phyloP scores from a whole-genome alignment of 64 coral and sea anemone species.

The Montipora efflorescens region DNA sequence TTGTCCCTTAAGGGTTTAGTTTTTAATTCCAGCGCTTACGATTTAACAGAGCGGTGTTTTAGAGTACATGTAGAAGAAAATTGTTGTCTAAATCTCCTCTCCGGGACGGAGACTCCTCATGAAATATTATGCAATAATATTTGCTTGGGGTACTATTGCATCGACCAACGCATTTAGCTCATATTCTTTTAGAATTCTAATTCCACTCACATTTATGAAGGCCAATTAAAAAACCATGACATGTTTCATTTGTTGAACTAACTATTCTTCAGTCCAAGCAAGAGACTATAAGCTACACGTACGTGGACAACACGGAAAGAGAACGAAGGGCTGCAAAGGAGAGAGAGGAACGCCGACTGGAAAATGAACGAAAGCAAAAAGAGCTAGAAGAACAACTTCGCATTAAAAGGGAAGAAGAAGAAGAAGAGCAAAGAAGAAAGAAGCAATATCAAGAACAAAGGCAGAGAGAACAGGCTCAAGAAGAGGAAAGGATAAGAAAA shows the following conservation, averaged over 20 bases:
- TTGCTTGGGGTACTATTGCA: too few relatives aligned
- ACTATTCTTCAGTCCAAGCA: background rate
- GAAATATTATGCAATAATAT: too few relatives aligned
- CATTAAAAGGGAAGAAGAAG: slow-evolving; percentile 15
- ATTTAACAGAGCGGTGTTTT: too few relatives aligned
- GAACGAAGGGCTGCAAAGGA: background rate
- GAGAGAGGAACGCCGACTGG: background rate
- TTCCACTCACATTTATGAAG: too few relatives aligned
- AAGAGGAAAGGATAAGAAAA: background rate
- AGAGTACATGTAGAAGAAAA: too few relatives aligned
- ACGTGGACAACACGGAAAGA: slow-evolving; percentile 28
- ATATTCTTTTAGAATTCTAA: too few relatives aligned
- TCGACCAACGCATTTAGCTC: too few relatives aligned
- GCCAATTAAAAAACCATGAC: too few relatives aligned
- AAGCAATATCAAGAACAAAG: background rate
- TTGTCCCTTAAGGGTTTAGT: background rate
- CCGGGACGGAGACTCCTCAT: too few relatives aligned
- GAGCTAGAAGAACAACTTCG: slow-evolving; percentile 24
- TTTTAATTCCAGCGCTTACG: background rate
- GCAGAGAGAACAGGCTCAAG: background rate
- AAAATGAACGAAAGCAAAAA: slow-evolving; percentile 22
- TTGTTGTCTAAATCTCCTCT: too few relatives aligned
- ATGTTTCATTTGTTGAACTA: too few relatives aligned
- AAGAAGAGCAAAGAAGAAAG: slow-evolving; percentile 16
- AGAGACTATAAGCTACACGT: slow-evolving; percentile 9